Evolutionary conservation across 2,888 invertebrate species (phyloP).

Genomic region (Trichopria drosophilae): DNA sequence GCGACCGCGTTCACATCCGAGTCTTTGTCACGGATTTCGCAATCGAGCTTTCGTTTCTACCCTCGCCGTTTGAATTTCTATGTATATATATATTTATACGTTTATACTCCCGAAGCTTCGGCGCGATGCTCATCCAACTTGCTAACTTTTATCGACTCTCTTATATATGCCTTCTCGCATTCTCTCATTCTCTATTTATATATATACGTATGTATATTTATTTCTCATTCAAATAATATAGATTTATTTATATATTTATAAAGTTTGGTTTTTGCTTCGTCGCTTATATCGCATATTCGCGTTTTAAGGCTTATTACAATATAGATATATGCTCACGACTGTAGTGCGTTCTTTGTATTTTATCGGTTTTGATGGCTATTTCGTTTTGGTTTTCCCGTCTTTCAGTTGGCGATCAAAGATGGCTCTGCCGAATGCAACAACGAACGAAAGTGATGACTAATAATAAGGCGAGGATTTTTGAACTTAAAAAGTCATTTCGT

Average conservation of each 20-base stretch:
- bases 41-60: slow-evolving; percentile 14
- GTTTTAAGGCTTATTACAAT: slow-evolving; percentile 32
- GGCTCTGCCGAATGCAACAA: too few relatives aligned
- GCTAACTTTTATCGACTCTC: too few relatives aligned
- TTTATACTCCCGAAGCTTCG: too few relatives aligned
- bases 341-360: slow-evolving; percentile 13
- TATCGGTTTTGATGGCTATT: slow-evolving; percentile 4
- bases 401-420: too few relatives aligned
- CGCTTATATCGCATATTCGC: slow-evolving; percentile 31
- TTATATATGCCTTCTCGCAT: slow-evolving; percentile 24
- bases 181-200: slow-evolving; percentile 32
- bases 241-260: slow-evolving; percentile 41
- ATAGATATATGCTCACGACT: slow-evolving; percentile 19
- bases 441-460: too few relatives aligned
- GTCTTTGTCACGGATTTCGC: too few relatives aligned
- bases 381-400: slow-evolving; percentile 12
- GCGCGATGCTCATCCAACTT: slow-evolving; percentile 27
- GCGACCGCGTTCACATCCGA: too few relatives aligned
- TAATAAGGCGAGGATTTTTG: too few relatives aligned
- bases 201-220: slow-evolving; percentile 33
- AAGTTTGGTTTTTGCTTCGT: slow-evolving; percentile 35
- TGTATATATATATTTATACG: too few relatives aligned
- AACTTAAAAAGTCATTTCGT: too few relatives aligned
- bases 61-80: slow-evolving; percentile 21
- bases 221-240: slow-evolving; percentile 27